Conservation (phyloP, 2,797 vertebrate genomes). For the Gymnothorax reevesii region DNA sequence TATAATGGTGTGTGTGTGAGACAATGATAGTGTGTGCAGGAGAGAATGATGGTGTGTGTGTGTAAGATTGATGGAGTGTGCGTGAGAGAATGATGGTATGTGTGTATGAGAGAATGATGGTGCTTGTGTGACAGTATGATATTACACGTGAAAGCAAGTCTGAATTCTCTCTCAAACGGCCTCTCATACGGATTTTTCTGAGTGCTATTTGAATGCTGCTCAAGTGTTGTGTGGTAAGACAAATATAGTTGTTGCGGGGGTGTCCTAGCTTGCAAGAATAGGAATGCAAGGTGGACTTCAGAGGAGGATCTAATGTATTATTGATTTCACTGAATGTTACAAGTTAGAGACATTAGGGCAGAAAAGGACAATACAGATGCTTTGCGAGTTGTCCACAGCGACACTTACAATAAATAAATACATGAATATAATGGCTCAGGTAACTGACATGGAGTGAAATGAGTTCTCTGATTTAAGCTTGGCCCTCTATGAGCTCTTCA, state of each 20-base stretch:
- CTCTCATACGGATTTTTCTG: too few species aligned
- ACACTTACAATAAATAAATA: background rate
- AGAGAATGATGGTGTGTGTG: too few species aligned
- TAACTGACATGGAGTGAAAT: conserved; percentile 12
- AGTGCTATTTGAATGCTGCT: background rate
- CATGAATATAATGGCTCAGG: conserved; percentile 6
- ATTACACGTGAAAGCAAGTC: too few species aligned
- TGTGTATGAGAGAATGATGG: too few species aligned
- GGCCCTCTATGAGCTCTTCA: background rate
- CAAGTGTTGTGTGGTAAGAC: background rate
- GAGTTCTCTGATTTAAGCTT: conserved; percentile 16
- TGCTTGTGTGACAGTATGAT: too few species aligned
- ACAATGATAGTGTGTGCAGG: too few species aligned
- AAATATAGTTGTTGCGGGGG: background rate
- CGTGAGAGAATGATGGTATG: too few species aligned
- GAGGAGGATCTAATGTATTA: background rate
- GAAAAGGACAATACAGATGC: background rate
- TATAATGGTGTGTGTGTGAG: too few species aligned
- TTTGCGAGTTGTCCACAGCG: conserved; percentile 4
- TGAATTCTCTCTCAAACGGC: too few species aligned
- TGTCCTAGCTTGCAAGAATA: background rate
- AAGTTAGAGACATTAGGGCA: background rate
- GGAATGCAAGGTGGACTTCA: background rate
- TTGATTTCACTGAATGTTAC: background rate
- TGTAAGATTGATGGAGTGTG: too few species aligned